Conservation (phyloP, 2,888 invertebrate species). For the Fragum whitleyi region DNA sequence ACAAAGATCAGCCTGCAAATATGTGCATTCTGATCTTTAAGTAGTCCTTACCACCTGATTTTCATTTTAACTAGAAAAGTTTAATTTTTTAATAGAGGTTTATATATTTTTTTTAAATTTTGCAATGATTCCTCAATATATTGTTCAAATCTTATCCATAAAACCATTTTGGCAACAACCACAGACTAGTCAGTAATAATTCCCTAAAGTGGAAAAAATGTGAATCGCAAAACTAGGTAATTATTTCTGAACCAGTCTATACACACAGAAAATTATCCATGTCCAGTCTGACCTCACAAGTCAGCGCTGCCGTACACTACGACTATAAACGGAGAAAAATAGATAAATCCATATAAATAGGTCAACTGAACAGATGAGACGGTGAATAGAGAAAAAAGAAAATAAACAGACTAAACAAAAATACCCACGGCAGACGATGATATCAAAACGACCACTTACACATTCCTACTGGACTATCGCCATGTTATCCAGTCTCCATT, state of each 20-base stretch:
- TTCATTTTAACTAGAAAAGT: too few relatives aligned
- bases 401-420: neutral
- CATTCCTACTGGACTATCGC: slow-evolving; percentile 12
- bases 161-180: too few relatives aligned
- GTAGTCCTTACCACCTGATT: too few relatives aligned
- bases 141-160: too few relatives aligned
- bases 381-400: neutral
- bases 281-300: slow-evolving; percentile 19
- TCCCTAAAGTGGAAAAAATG: neutral
- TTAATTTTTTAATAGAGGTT: too few relatives aligned
- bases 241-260: slow-evolving; percentile 10
- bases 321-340: neutral
- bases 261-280: neutral
- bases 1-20: too few relatives aligned
- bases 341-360: slow-evolving; percentile 1
- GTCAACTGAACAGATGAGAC: neutral
- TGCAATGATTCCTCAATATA: too few relatives aligned
- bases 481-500: slow-evolving; percentile 24
- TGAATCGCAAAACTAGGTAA: neutral
- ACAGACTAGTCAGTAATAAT: neutral
- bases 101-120: too few relatives aligned
- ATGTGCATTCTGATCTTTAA: too few relatives aligned
- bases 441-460: slow-evolving; percentile 14
- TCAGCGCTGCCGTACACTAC: neutral
- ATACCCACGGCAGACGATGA: neutral